Percentiles rank a stretch among this genome's conserved stretches.
phyloP scores from a whole-genome alignment of 1,140 invertebrate species.

The Lepidurus packardi region DNA sequence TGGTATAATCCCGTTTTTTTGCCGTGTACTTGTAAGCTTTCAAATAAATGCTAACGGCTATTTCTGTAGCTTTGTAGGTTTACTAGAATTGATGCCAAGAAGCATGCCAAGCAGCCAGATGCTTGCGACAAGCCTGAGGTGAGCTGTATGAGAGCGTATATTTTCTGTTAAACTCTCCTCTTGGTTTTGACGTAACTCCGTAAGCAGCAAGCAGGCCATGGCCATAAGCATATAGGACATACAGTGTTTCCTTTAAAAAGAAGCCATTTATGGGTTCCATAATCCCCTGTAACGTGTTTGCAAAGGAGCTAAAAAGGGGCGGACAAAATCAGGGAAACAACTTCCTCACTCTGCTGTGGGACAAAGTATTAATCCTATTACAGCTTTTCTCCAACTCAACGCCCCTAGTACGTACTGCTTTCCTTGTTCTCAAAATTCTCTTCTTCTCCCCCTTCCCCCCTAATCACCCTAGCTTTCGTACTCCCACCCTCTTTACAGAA shows the following conservation, averaged over 20 bases:
- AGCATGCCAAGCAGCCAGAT: conserved; percentile 27
- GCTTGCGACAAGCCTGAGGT: conserved; percentile 30
- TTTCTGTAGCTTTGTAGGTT: conserved; percentile 12
- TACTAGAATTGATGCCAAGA: conserved; percentile 8
- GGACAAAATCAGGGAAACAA: neutral
- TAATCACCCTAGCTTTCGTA: neutral
- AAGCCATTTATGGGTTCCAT: too few species aligned
- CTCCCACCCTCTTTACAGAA: too few species aligned
- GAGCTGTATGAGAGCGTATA: neutral
- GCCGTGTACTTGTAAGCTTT: too few species aligned
- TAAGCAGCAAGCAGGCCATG: too few species aligned
- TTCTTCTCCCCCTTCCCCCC: neutral
- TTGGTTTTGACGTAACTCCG: neutral
- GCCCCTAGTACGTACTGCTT: neutral
- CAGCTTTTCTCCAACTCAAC: neutral
- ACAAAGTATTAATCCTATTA: neutral
- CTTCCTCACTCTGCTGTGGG: neutral
- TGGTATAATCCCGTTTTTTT: too few species aligned
- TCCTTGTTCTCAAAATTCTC: neutral
- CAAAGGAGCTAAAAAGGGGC: conserved; percentile 16
- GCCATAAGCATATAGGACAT: too few species aligned
- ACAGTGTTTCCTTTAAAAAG: too few species aligned
- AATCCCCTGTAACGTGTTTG: too few species aligned
- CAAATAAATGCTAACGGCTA: neutral
- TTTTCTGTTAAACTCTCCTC: neutral